Conservation (phyloP, 2,797 vertebrate genomes). For the Pampus argenteus region DNA sequence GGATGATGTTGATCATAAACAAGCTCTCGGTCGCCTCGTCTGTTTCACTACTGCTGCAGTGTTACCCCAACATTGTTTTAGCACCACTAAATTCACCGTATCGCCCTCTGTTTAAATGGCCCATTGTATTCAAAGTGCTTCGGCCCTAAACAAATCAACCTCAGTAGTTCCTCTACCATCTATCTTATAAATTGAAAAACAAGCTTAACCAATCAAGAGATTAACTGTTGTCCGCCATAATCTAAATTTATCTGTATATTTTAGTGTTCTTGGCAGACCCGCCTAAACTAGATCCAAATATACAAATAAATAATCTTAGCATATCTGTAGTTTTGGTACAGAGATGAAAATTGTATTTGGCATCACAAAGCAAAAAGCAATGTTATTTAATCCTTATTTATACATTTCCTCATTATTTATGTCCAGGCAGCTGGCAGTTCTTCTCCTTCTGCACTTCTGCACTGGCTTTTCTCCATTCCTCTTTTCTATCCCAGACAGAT, state of each 20-base stretch:
- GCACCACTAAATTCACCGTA: not conserved
- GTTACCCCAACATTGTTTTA: not conserved
- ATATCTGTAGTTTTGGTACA: constrained; percentile 5
- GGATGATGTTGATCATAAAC: constrained; percentile 3
- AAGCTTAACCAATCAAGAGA: constrained; percentile 6
- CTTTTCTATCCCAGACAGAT: constrained; percentile 52
- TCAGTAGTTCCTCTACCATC: not conserved
- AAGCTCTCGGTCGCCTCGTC: constrained; percentile 13
- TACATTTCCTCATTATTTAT: constrained; percentile 47
- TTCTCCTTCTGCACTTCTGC: constrained; percentile 10
- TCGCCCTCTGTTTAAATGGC: not conserved
- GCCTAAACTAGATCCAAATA: no score
- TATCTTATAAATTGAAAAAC: not conserved
- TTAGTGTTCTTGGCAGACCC: not conserved
- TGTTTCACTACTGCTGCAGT: constrained; percentile 6
- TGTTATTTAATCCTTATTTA: constrained; percentile 39
- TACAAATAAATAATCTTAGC: no score
- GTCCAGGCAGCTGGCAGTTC: constrained; percentile 25
- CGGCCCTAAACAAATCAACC: not conserved
- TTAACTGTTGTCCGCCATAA: not conserved
- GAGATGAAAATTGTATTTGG: not conserved
- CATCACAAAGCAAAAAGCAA: not conserved
- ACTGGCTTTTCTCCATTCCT: constrained; percentile 31
- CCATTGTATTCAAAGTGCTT: not conserved
- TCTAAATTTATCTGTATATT: constrained; percentile 3